Conservation (phyloP, 1,140 invertebrate genomes). For the Idris sp. region DNA sequence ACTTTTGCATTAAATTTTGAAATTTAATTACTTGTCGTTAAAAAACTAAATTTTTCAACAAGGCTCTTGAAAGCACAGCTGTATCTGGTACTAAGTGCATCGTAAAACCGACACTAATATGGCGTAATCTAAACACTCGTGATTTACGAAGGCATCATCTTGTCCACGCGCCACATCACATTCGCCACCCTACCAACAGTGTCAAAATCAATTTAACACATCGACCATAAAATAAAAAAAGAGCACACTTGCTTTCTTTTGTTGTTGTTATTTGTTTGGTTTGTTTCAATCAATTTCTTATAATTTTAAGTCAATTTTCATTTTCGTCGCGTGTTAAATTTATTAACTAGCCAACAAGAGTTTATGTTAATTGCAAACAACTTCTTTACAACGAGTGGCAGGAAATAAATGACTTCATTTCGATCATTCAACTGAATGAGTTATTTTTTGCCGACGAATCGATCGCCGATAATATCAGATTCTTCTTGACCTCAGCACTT, state of each 20-base stretch:
- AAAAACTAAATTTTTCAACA: slow-evolving; percentile 34
- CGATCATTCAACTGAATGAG: slow-evolving; percentile 47
- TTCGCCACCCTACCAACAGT: slow-evolving; percentile 23
- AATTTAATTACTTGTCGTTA: slow-evolving; percentile 27
- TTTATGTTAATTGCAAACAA: slow-evolving; percentile 34
- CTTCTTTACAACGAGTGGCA: slow-evolving; percentile 24
- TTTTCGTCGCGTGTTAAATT: slow-evolving; percentile 7
- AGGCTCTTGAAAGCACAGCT: slow-evolving; percentile 31
- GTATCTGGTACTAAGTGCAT: slow-evolving; percentile 67
- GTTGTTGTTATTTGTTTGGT: no score
- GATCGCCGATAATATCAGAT: slow-evolving; percentile 54
- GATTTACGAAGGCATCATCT: slow-evolving; percentile 74
- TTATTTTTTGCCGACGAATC: slow-evolving; percentile 38
- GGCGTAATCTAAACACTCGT: slow-evolving; percentile 71
- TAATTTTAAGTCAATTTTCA: no score
- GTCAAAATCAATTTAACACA: slow-evolving; percentile 16
- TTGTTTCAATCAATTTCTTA: not conserved
- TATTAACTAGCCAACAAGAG: slow-evolving; percentile 2
- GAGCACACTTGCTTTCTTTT: no score
- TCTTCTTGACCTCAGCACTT: slow-evolving; percentile 52
- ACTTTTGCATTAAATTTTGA: no score
- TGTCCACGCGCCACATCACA: slow-evolving; percentile 67
- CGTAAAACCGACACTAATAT: slow-evolving; percentile 74
- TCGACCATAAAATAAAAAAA: slow-evolving; percentile 3
- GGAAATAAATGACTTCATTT: slow-evolving; percentile 59